phyloP scores from a whole-genome alignment of 2,888 invertebrate genomes.

The Lydus trimaculatus region DNA sequence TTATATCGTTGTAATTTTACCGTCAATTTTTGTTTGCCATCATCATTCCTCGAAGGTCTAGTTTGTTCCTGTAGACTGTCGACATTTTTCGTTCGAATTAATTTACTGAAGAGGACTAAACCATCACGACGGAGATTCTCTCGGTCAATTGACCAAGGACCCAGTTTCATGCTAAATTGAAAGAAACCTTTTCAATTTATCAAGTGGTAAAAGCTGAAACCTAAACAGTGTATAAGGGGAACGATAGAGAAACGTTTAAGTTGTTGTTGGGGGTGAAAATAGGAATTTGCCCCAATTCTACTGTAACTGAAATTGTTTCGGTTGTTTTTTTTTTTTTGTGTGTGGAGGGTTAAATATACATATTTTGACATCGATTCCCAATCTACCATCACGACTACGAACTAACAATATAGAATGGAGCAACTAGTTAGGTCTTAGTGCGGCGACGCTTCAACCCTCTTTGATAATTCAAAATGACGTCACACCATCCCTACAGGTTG shows the following conservation, averaged over 20 bases:
- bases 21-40: conserved; percentile 76
- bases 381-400: neutral
- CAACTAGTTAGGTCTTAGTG: conserved; percentile 26
- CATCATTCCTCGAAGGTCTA: conserved; percentile 63
- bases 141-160: conserved; percentile 65
- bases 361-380: neutral
- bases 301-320: neutral
- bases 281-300: neutral
- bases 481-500: conserved; percentile 28
- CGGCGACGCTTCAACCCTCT: conserved; percentile 25
- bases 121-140: conserved; percentile 68
- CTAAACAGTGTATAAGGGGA: neutral
- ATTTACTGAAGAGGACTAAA: conserved; percentile 79
- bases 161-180: conserved; percentile 63
- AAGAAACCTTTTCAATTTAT: neutral
- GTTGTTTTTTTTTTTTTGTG: neutral
- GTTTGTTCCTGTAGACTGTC: conserved; percentile 68
- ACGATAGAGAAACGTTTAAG: neutral
- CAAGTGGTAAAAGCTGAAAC: neutral
- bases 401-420: conserved; percentile 8
- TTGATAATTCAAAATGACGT: conserved; percentile 18
- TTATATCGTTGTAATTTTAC: no score
- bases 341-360: neutral
- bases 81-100: conserved; percentile 86
- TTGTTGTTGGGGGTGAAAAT: neutral